Conservation (phyloP, 2,797 vertebrate genomes). For the Brotula barbata region DNA sequence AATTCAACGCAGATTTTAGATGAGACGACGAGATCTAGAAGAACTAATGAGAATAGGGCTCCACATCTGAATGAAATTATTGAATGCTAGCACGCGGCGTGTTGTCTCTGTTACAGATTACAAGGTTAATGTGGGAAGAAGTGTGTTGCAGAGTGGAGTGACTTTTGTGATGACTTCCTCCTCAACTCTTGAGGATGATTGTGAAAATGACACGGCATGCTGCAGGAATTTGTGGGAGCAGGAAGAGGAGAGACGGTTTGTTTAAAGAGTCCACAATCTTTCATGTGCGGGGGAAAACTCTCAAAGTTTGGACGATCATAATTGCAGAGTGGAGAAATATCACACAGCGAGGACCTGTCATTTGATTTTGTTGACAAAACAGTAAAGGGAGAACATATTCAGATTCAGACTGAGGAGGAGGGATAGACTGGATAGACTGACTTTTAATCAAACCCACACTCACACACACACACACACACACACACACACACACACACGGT, state of each 20-base stretch:
- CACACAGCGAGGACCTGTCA: constrained; percentile 17
- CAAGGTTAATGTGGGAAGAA: constrained; percentile 26
- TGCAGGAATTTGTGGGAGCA: constrained; percentile 19
- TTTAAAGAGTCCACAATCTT: constrained; percentile 5
- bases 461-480: constrained; percentile 13
- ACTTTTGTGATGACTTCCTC: constrained; percentile 30
- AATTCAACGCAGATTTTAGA: constrained; percentile 22
- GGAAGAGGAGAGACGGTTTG: constrained; percentile 8
- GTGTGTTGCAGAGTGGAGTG: constrained; percentile 14
- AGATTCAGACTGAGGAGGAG: not conserved
- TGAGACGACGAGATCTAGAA: constrained; percentile 21
- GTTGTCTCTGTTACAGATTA: constrained; percentile 15
- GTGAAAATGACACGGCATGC: constrained; percentile 25
- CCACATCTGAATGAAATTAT: not conserved
- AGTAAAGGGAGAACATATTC: constrained; percentile 26
- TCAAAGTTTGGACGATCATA: constrained; percentile 15
- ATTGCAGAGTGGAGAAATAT: constrained; percentile 18
- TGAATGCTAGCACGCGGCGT: constrained; percentile 1
- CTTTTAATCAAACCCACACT: no score
- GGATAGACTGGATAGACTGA: constrained; percentile 17
- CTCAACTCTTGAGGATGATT: constrained; percentile 30
- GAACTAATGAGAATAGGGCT: not conserved
- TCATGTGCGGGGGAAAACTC: constrained; percentile 9
- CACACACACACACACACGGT: constrained; percentile 22
- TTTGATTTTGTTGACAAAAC: constrained; percentile 27